Evolutionary conservation across 2,888 invertebrate genomes (phyloP).

Genomic region (Alsophila aescularia): DNA sequence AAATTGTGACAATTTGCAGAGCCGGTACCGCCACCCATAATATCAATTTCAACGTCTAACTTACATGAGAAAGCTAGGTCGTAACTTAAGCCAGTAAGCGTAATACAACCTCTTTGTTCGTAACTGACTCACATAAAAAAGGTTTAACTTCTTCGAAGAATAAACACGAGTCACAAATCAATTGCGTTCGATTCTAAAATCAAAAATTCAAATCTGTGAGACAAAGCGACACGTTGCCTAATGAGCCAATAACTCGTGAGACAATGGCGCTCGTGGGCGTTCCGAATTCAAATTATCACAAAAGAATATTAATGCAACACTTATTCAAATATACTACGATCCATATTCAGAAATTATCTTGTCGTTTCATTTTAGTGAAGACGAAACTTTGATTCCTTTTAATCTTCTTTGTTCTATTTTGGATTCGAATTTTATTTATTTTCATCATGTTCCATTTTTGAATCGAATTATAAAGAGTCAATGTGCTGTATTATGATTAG

Average conservation of each 20-base stretch:
- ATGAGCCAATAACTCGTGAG: conserved; percentile 83
- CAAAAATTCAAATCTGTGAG: conserved; percentile 79
- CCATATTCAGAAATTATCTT: conserved; percentile 80
- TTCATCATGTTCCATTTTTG: conserved; percentile 50
- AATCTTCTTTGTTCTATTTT: conserved; percentile 50
- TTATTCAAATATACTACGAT: conserved; percentile 81
- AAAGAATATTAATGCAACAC: conserved; percentile 84
- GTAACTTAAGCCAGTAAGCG: no score
- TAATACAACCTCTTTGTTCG: no score
- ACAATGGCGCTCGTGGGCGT: conserved; percentile 81
- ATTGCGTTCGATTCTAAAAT: conserved; percentile 77
- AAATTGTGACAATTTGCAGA: no score
- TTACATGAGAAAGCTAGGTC: no score
- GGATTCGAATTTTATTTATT: conserved; percentile 55
- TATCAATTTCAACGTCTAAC: no score
- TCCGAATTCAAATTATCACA: conserved; percentile 80
- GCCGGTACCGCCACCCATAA: no score
- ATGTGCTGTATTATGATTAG: conserved; percentile 72
- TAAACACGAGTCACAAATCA: conserved; percentile 59
- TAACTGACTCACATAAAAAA: background rate
- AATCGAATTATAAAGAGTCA: conserved; percentile 61
- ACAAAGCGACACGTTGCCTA: conserved; percentile 77
- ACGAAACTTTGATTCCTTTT: conserved; percentile 61
- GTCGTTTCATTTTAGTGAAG: conserved; percentile 74
- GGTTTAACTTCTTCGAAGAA: conserved; percentile 10